Percentiles rank a stretch among this genome's conserved stretches.
Evolutionary conservation across 2,888 invertebrate species (phyloP).

Genomic region (Caenorhabditis parvicauda): DNA sequence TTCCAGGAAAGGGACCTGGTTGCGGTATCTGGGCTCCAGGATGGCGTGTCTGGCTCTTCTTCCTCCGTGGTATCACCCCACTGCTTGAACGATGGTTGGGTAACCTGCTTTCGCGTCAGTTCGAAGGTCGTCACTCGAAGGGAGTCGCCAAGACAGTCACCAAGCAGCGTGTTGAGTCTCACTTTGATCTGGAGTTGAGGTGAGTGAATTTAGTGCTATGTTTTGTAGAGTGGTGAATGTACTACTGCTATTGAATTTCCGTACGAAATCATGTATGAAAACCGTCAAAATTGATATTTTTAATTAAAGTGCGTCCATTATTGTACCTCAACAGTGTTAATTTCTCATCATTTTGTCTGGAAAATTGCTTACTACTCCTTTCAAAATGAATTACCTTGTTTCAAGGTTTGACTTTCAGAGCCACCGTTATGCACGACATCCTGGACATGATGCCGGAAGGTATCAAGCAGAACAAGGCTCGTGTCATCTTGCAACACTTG

Average conservation of each 20-base stretch:
- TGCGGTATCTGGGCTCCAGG: constrained; percentile 68
- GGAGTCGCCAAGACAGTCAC: constrained; percentile 98
- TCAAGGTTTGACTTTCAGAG: constrained; percentile 34
- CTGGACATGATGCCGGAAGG: constrained; percentile 99
- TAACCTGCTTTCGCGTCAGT: constrained; percentile 93
- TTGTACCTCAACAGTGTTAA: too few relatives aligned
- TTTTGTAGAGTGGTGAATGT: too few relatives aligned
- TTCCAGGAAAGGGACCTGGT: constrained; percentile 59
- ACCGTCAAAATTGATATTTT: too few relatives aligned
- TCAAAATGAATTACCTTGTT: too few relatives aligned
- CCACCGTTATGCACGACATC: constrained; percentile 79
- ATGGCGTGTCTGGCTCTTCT: constrained; percentile 99
- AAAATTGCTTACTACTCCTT: not conserved
- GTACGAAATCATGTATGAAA: too few relatives aligned
- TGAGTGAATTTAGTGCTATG: too few relatives aligned
- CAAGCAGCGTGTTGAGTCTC: constrained; percentile 97
- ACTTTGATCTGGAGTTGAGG: constrained; percentile 95
- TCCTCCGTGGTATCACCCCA: constrained; percentile 97
- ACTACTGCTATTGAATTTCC: too few relatives aligned
- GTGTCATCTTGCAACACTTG: constrained; percentile 95
- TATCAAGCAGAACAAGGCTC: constrained; percentile 98
- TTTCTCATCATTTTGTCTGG: not conserved
- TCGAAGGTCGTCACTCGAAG: constrained; percentile 97
- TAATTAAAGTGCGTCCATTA: too few relatives aligned
- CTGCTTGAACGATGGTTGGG: constrained; percentile 97